These are phyloP conservation scores for Phrynocephalus vlangalii DNA, from an alignment of 2,797 vertebrate genomes.

Conservation along the genomic window DNA sequence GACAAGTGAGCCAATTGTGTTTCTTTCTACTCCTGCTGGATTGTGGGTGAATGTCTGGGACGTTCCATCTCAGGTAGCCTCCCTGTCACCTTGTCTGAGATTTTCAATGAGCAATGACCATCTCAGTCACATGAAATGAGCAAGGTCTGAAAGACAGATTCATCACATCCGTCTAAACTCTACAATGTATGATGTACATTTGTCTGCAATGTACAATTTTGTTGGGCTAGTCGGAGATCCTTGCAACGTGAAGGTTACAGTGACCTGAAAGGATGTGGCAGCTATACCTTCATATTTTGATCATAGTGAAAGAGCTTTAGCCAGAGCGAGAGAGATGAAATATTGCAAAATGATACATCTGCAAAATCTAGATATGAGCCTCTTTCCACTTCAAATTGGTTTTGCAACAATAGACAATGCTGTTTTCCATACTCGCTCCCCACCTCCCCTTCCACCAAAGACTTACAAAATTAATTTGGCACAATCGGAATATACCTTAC, in stretches of 20 bases:
- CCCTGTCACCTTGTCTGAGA: too few species aligned
- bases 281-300: slow-evolving; percentile 71
- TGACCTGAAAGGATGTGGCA: slow-evolving; percentile 28
- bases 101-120: too few species aligned
- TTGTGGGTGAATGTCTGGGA: too few species aligned
- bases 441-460: slow-evolving; percentile 73
- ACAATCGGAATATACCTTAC: slow-evolving; percentile 83
- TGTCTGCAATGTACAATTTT: not conserved
- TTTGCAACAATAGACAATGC: slow-evolving; percentile 83
- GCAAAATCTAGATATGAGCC: slow-evolving; percentile 83
- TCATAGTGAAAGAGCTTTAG: slow-evolving; percentile 78
- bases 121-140: too few species aligned
- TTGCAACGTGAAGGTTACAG: not conserved
- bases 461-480: slow-evolving; percentile 86
- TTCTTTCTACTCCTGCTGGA: too few species aligned
- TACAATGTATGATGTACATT: too few species aligned
- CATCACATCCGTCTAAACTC: not conserved
- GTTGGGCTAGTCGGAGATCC: not conserved
- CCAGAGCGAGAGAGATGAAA: slow-evolving; percentile 75
- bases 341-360: slow-evolving; percentile 80
- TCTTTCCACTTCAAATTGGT: slow-evolving; percentile 76
- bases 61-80: too few species aligned
- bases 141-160: too few species aligned
- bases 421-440: slow-evolving; percentile 71
- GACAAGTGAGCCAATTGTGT: too few species aligned